Evolutionary conservation across 2,113 vertebrate genomes (phyloP), one percentile per base, ranked within the genome.

Genomic region (Gracilinanus agilis): DNA sequence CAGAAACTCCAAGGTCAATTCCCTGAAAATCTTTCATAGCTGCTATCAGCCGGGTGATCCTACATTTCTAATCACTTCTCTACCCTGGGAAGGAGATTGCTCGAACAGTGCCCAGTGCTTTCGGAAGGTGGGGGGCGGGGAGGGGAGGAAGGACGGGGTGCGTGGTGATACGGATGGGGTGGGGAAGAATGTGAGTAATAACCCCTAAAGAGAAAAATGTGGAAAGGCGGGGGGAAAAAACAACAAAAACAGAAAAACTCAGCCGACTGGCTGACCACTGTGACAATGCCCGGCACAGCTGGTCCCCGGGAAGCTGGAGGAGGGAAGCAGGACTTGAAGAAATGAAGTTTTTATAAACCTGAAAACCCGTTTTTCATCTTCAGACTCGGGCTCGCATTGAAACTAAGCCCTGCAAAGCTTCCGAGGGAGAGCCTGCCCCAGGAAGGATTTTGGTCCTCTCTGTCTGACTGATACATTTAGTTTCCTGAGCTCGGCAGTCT

Each of bases 1-100:
- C 91, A 24, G 96, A 94, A 96, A 96, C 90, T 90, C 91, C 95
- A 95, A 97, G 96, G 96, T 97, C 96, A 96, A 91, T 96, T 90
- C 53, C 92, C 91, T 94, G 92, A 92, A 94, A 96, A 95, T 93
- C 95, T 91, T 94, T 96, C 94, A 93, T 56, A 88, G 44, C 89
- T 95, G 94, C 93, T 96, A 90, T 9, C 91, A 97, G 93, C 54
- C 44, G 91, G 89, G 53, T 0, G 7, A 54, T 92, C 90, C 44
- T 54, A 24, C 9, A 75, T 29, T 96, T 90, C 94, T 92, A 24
- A 58, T 94, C 88, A 92, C 67, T 90, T 89, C 49, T 44, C 29
- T 9, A 88, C 16, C 29, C 54, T 67, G 67, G 53, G 40, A 83
- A 40, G 40, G 40, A 90, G 55, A 55, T 56, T 83, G 55, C 40